These are phyloP conservation scores for Thomomys bottae DNA, from an alignment of 2,113 vertebrate species.

Conservation along the genomic window DNA sequence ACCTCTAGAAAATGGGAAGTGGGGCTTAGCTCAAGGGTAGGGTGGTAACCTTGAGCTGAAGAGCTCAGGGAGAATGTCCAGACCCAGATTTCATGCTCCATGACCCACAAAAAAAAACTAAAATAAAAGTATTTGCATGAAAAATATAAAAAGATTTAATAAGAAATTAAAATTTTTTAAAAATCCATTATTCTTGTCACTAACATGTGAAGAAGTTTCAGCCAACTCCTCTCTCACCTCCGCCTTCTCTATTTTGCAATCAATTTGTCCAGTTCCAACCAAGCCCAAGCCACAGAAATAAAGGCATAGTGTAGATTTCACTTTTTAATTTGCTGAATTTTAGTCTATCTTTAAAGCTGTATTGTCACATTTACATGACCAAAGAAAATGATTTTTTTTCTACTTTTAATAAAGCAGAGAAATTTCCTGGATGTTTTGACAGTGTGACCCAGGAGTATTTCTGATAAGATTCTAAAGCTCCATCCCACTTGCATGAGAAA, in stretches of 20 bases:
- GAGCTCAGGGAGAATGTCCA: too few species aligned
- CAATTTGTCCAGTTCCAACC: background rate
- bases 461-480: background rate
- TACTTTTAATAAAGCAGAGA: background rate
- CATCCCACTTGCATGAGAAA: background rate
- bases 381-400: constrained; percentile 21
- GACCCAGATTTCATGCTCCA: too few species aligned
- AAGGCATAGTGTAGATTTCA: constrained; percentile 13
- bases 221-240: background rate
- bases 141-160: too few species aligned
- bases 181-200: too few species aligned
- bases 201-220: constrained; percentile 19
- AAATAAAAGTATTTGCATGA: too few species aligned
- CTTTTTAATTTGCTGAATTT: constrained; percentile 1
- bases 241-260: constrained; percentile 1
- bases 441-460: background rate
- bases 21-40: too few species aligned
- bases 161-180: too few species aligned
- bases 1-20: too few species aligned
- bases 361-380: background rate
- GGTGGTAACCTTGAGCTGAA: too few species aligned
- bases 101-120: too few species aligned
- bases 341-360: constrained; percentile 21
- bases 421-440: background rate
- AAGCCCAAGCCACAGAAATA: background rate